Conservation (phyloP, 2,888 invertebrate genomes). For the Sphaerophoria taeniata region DNA sequence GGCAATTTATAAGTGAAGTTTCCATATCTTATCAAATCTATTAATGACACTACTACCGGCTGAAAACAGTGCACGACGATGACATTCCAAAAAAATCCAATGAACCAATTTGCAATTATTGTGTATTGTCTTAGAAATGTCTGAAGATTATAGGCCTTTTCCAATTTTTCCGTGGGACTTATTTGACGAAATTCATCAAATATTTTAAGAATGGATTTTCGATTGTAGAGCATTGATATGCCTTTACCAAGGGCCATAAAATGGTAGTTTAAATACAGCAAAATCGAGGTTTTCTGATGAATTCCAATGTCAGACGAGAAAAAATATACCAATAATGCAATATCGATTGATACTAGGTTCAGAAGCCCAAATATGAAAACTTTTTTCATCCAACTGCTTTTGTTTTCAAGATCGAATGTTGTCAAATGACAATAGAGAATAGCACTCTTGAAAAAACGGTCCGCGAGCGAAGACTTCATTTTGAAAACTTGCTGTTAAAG, state of each 20-base stretch:
- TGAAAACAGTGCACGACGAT: not conserved
- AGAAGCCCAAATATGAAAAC: not conserved
- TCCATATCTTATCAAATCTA: conserved; percentile 11
- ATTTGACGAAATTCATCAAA: conserved; percentile 11
- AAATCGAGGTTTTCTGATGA: not conserved
- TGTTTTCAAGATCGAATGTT: not conserved
- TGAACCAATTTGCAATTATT: not conserved
- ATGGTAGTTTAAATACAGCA: conserved; percentile 3
- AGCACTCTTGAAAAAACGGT: not conserved
- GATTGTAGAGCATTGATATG: conserved; percentile 14
- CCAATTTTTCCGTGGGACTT: not conserved
- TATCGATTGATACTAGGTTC: not conserved
- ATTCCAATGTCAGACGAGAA: not conserved
- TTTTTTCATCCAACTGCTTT: not conserved
- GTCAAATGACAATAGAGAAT: not conserved
- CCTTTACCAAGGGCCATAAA: not conserved
- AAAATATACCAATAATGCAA: not conserved
- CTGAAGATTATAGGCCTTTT: not conserved
- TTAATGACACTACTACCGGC: conserved; percentile 1
- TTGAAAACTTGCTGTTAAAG: not conserved
- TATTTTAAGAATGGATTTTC: not conserved
- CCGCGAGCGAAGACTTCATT: not conserved
- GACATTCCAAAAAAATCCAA: not conserved
- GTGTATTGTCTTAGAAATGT: not conserved
- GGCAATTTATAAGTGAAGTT: conserved; percentile 20